A percentile compares a stretch with the other conserved stretches of the same genome.
phyloP scores from a whole-genome alignment of 2,888 invertebrate genomes.

The Coelinius sp. region DNA sequence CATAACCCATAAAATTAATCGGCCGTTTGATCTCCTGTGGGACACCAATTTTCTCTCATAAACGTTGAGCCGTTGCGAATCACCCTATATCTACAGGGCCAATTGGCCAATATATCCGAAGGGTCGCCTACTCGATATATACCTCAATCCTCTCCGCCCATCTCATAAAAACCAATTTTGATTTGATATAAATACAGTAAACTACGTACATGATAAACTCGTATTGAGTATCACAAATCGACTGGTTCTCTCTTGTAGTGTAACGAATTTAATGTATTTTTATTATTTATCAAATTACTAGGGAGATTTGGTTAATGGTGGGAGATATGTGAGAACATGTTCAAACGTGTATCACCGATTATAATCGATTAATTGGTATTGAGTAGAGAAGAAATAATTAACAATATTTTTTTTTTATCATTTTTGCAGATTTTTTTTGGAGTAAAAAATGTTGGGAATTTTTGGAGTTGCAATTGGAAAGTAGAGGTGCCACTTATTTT shows the following conservation, averaged over 20 bases:
- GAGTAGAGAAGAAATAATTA: neutral
- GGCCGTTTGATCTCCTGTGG: constrained; percentile 52
- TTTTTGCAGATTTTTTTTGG: no score
- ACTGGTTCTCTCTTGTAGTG: constrained; percentile 1
- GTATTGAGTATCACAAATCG: constrained; percentile 11
- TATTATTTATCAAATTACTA: no score
- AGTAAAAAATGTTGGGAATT: no score
- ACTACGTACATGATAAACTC: constrained; percentile 23
- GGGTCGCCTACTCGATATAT: constrained; percentile 5
- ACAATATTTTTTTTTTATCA: neutral
- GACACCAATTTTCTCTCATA: constrained; percentile 38
- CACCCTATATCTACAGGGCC: constrained; percentile 31
- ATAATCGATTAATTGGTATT: constrained; percentile 1
- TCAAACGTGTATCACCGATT: neutral
- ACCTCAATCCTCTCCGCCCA: constrained; percentile 1
- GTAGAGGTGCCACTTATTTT: neutral
- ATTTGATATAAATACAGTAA: constrained; percentile 34
- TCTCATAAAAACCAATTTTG: constrained; percentile 12
- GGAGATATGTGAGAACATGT: neutral
- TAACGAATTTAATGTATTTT: neutral
- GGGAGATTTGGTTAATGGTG: neutral
- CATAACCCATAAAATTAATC: constrained; percentile 53
- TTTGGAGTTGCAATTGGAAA: neutral
- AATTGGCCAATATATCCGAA: no score
- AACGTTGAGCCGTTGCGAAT: constrained; percentile 37